Base-by-base conservation (phyloP, 2,888 invertebrate species). In the Xylota segnis region DNA sequence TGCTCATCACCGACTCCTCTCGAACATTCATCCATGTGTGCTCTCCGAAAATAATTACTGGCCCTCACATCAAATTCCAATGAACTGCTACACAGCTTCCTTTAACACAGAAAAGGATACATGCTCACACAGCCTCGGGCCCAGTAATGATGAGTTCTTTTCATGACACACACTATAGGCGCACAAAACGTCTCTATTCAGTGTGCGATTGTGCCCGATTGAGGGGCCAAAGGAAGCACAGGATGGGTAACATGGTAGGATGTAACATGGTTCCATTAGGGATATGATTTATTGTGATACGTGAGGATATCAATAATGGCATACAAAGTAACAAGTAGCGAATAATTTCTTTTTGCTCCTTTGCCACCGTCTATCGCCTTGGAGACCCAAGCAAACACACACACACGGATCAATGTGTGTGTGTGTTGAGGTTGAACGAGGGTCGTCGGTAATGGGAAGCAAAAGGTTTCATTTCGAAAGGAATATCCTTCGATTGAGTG, bases 91-190 rank as follows among this genome's bases (percentile, higher is more conserved):
- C 54, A 40, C 9, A 45, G 59, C 63, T 83, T 40, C 56, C 45
- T 74, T 72, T 52, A 12, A 43, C 54, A 18, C 54, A 18, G 40
- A 83, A 72, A 56, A 58, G 56, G 61, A 72, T 83, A 83, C 83
- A 78, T 54, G 78, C 58, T 74, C 47, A 83, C 78, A 83, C 34
- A 83, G 83, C 83, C 78, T 43, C 45, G 12, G 68, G 83, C 34
- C 4, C 37, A 40, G 74, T 56, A 78, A 74, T 78, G 78, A 83
- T 83, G 83, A 83, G 78, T 74, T 83, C 77, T 78, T 68, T 83
- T 78, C 54, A 72, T 74, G 43, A 63, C 50, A 40, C 14, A 18
- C 14, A 78, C 54, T 23, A 23, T n/a, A 27, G n/a, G 12, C 5
- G 27, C 27, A 14, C 5, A 16, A 47, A n/a, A 14, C n/a, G 16